A percentile compares a stretch with the other conserved stretches of the same genome.
Conservation (phyloP, 2,888 invertebrate species). For the Torymus texanus region DNA sequence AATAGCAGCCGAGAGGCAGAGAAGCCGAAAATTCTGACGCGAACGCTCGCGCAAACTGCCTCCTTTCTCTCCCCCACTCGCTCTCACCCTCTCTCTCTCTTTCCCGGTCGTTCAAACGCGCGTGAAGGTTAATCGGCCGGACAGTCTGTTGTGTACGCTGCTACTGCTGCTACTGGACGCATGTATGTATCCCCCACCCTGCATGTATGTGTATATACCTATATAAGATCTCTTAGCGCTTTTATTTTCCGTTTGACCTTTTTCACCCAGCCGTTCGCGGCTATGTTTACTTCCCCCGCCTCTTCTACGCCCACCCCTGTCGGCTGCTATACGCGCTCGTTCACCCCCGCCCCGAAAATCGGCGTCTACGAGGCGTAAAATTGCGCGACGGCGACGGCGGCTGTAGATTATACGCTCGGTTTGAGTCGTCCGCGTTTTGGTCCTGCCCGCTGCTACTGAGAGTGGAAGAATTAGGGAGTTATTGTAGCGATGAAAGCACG, state of each 20-base stretch:
- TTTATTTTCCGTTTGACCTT: conserved; percentile 34
- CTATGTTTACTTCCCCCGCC: conserved; percentile 26
- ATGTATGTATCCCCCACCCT: background rate
- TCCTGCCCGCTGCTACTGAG: background rate
- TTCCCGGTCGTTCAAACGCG: conserved; percentile 19
- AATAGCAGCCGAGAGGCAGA: conserved; percentile 23
- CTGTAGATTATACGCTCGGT: conserved; percentile 44
- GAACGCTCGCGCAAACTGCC: conserved; percentile 1
- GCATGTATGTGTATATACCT: background rate
- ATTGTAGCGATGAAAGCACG: conserved; percentile 29
- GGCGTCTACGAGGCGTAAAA: conserved; percentile 45
- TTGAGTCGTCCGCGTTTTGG: conserved; percentile 24
- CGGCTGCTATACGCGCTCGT: background rate
- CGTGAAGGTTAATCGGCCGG: conserved; percentile 52
- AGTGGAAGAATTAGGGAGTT: conserved; percentile 35
- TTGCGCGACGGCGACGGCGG: conserved; percentile 32
- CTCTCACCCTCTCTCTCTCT: background rate
- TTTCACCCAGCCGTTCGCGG: background rate
- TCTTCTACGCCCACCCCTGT: background rate
- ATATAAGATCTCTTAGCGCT: conserved; percentile 41
- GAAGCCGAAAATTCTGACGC: conserved; percentile 41
- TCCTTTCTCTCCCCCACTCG: background rate
- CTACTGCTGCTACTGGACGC: background rate
- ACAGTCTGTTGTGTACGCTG: conserved; percentile 25
- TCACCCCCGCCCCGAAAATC: conserved; percentile 16